A percentile compares a stretch with the other conserved stretches of the same genome.
Conservation (phyloP, 2,888 invertebrate genomes). For the Tetranychus piercei region DNA sequence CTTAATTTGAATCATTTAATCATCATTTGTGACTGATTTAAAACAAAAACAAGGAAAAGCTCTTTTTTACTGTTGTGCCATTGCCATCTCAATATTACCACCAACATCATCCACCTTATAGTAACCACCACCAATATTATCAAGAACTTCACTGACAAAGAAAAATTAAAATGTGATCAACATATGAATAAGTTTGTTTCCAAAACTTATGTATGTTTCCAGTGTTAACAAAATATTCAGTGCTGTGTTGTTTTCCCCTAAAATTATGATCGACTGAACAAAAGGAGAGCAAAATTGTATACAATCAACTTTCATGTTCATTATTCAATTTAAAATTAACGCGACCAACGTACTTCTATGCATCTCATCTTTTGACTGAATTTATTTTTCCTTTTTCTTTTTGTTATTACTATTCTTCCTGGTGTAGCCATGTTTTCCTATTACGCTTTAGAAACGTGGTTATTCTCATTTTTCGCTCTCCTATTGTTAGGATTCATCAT, state of each 20-base stretch:
- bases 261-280: too few relatives aligned
- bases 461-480: background rate
- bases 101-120: background rate
- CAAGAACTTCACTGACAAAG: background rate
- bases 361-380: too few relatives aligned
- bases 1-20: background rate
- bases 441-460: background rate
- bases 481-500: background rate
- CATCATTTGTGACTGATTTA: background rate
- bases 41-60: background rate
- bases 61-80: background rate
- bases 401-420: background rate
- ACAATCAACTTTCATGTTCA: background rate
- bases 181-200: background rate
- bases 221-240: too few relatives aligned
- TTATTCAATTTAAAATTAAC: too few relatives aligned
- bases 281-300: background rate
- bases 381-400: too few relatives aligned
- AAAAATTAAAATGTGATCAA: background rate
- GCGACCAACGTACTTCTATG: too few relatives aligned
- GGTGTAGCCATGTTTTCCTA: conserved; percentile 1
- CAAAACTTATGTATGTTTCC: background rate
- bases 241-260: too few relatives aligned
- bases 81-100: background rate
- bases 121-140: background rate